Percentiles rank a stretch among this genome's conserved stretches.
phyloP scores from a whole-genome alignment of 2,113 vertebrate genomes.

The Ia io region DNA sequence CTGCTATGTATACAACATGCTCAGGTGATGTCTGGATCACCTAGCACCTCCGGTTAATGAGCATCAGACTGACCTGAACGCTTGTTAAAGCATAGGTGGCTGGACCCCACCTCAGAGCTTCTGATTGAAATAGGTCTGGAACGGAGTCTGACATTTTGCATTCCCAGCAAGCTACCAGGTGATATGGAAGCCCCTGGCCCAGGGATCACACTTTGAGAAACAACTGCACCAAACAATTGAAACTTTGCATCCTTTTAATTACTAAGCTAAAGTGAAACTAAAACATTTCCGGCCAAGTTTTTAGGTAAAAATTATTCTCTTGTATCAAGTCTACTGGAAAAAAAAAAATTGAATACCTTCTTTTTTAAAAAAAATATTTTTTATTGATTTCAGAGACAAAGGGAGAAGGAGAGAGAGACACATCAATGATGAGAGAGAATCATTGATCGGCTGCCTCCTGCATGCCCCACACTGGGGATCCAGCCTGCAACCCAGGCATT shows the following conservation, averaged over 20 bases:
- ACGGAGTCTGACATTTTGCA: neutral
- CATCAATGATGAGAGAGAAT: too few species aligned
- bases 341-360: neutral
- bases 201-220: neutral
- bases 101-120: neutral
- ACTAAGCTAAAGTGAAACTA: neutral
- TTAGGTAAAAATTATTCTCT: neutral
- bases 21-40: neutral
- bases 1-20: neutral
- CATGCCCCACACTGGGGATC: too few species aligned
- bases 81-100: neutral
- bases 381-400: too few species aligned
- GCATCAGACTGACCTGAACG: neutral
- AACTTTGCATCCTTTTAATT: neutral
- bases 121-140: neutral
- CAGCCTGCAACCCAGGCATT: too few species aligned
- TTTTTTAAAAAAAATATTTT: neutral
- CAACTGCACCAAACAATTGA: neutral
- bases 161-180: neutral
- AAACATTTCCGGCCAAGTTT: neutral
- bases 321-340: neutral
- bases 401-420: too few species aligned
- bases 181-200: neutral
- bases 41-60: neutral
- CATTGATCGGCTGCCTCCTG: too few species aligned